Conservation (phyloP, 2,797 vertebrate species). For the Sylvilagus floridanus region DNA sequence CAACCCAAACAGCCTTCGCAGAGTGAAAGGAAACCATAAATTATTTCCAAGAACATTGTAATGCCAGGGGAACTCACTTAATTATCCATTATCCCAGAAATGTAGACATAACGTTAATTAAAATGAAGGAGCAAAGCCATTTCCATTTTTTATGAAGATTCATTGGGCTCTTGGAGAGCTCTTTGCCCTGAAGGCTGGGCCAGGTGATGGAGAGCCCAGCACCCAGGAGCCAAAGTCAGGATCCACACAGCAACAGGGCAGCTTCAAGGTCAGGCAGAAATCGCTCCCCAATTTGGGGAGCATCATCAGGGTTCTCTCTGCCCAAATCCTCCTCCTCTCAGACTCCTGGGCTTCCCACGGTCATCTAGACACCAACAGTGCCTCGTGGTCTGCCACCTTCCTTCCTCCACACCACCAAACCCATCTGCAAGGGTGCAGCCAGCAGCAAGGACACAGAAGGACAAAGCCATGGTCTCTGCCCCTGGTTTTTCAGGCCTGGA, state of each 20-base stretch:
- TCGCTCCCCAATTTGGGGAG: neutral
- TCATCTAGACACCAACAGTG: neutral
- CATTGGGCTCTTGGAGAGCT: slow-evolving; percentile 85
- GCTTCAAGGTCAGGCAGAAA: slow-evolving; percentile 55
- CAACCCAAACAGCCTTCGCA: slow-evolving; percentile 87
- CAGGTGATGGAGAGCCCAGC: slow-evolving; percentile 83
- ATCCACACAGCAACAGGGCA: slow-evolving; percentile 16
- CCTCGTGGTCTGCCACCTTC: neutral
- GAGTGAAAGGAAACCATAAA: slow-evolving; percentile 87
- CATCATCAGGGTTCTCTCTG: neutral
- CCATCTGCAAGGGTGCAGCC: neutral
- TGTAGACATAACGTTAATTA: slow-evolving; percentile 91
- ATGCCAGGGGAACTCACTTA: slow-evolving; percentile 91
- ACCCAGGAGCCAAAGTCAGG: slow-evolving; percentile 11
- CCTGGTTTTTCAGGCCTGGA: neutral
- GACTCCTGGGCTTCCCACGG: neutral
- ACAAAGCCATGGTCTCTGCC: neutral
- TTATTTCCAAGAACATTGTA: slow-evolving; percentile 91
- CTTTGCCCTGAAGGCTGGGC: slow-evolving; percentile 85
- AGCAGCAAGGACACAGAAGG: neutral
- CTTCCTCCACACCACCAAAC: neutral
- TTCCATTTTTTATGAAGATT: slow-evolving; percentile 91
- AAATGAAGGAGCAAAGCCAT: slow-evolving; percentile 90
- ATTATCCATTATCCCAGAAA: slow-evolving; percentile 91
- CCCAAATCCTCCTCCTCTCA: neutral